A percentile compares a stretch with the other conserved stretches of the same genome.
phyloP scores from a whole-genome alignment of 2,113 vertebrate genomes.

The Meriones unguiculatus region DNA sequence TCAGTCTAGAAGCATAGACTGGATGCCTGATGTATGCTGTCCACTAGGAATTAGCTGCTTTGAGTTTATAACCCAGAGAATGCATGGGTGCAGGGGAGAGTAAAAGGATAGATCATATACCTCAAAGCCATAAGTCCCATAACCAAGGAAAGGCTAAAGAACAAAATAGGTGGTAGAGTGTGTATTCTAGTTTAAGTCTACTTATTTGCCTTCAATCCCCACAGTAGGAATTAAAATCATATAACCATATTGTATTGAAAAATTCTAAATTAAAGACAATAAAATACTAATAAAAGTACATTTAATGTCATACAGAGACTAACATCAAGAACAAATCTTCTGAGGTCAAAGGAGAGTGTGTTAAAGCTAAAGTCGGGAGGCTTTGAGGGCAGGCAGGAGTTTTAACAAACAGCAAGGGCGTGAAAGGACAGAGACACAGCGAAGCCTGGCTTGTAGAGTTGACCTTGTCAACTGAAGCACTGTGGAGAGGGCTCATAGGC shows the following conservation, averaged over 20 bases:
- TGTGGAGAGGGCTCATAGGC: background rate
- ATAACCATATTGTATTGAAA: background rate
- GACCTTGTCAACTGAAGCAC: no score
- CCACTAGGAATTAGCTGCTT: no score
- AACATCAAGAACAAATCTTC: background rate
- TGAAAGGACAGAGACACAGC: no score
- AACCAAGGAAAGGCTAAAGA: background rate
- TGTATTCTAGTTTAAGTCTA: background rate
- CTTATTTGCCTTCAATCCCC: background rate
- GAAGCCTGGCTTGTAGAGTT: no score
- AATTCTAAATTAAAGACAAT: background rate
- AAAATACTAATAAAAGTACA: background rate
- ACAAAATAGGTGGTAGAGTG: no score
- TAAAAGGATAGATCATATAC: background rate
- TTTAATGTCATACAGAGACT: background rate
- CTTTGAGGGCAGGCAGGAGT: accelerated
- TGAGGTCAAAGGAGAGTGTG: background rate
- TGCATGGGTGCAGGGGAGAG: background rate
- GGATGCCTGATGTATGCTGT: background rate
- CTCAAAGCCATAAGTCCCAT: background rate
- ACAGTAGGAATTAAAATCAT: background rate
- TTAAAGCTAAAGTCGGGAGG: background rate
- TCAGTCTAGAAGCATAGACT: background rate
- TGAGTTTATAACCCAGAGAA: background rate
- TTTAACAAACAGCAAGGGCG: background rate